Conservation (phyloP, 2,113 vertebrate species). For the Rhipidura dahli region DNA sequence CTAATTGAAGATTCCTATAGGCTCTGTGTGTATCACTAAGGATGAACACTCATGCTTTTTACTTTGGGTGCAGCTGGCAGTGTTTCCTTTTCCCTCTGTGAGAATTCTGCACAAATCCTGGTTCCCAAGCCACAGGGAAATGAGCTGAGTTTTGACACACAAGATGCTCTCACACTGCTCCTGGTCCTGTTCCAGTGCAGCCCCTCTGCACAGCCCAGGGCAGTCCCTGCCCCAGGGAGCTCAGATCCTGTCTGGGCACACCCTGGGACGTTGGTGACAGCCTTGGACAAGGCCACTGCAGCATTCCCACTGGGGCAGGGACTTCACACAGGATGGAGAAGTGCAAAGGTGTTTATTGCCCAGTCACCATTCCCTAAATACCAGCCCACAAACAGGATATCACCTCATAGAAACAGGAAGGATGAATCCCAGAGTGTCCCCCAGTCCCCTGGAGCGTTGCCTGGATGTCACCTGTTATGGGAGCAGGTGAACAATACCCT, state of each 20-base stretch:
- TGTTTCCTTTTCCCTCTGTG: not conserved
- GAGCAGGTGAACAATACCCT: too few species aligned
- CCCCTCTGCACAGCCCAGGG: too few species aligned
- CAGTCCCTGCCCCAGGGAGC: not conserved
- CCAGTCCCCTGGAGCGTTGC: too few species aligned
- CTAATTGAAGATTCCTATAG: not conserved
- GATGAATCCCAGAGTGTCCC: too few species aligned
- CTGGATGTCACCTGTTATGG: too few species aligned
- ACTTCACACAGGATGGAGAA: too few species aligned
- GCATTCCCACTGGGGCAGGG: too few species aligned
- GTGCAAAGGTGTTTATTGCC: too few species aligned
- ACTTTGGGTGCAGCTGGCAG: not conserved
- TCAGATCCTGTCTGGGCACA: not conserved
- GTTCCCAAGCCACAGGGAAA: not conserved
- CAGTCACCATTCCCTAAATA: too few species aligned
- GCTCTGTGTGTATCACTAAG: not conserved
- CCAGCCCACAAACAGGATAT: too few species aligned
- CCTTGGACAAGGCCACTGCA: not conserved
- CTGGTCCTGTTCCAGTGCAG: too few species aligned
- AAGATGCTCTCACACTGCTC: not conserved
- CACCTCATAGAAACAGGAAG: too few species aligned
- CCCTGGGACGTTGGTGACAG: rapidly evolving
- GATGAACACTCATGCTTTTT: not conserved
- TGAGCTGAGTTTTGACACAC: rapidly evolving
- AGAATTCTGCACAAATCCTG: not conserved